Percentiles rank a stretch among this genome's conserved stretches.
phyloP scores from a whole-genome alignment of 2,797 vertebrate genomes.

The Alca torda region DNA sequence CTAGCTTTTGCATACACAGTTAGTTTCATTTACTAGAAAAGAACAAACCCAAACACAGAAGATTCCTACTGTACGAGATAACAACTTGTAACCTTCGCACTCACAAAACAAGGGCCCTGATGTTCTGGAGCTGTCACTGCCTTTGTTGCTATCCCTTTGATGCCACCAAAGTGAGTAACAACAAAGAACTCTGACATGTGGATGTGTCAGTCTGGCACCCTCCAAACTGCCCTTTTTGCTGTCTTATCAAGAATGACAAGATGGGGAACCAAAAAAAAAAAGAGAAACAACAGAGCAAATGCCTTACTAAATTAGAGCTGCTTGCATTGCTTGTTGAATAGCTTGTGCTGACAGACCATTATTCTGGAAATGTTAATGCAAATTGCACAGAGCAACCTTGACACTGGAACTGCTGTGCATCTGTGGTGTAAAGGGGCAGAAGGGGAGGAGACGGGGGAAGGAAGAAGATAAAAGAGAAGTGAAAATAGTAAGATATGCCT shows the following conservation, averaged over 20 bases:
- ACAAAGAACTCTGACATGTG: neutral
- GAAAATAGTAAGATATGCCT: neutral
- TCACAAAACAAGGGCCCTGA: neutral
- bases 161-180: neutral
- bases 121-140: neutral
- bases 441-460: neutral
- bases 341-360: neutral
- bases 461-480: neutral
- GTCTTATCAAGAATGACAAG: neutral
- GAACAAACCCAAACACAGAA: neutral
- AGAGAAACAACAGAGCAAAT: neutral
- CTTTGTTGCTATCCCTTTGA: neutral
- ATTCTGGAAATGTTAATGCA: constrained; percentile 1
- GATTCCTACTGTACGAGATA: neutral
- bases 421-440: neutral
- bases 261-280: neutral
- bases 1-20: neutral
- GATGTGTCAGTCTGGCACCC: neutral
- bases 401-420: neutral
- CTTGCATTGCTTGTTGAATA: neutral
- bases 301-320: neutral
- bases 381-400: neutral
- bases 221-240: neutral
- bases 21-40: neutral
- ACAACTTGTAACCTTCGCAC: neutral